phyloP scores from a whole-genome alignment of 2,113 vertebrate species.

The Parus major region DNA sequence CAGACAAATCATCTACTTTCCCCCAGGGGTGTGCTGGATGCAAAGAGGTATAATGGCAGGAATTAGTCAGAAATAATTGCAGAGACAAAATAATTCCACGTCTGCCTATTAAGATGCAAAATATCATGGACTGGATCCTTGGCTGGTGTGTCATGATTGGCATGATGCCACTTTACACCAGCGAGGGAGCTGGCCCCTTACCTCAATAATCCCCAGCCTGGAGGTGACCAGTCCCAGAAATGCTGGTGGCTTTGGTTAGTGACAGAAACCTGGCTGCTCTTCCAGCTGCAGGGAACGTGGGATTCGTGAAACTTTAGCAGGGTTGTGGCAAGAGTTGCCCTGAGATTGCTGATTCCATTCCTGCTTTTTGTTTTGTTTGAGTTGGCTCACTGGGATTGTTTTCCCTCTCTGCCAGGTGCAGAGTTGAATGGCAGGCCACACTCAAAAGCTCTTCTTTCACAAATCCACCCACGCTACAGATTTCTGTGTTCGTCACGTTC shows the following conservation, averaged over 20 bases:
- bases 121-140: neutral
- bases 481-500: constrained; percentile 66
- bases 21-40: neutral
- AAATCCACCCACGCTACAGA: constrained; percentile 68
- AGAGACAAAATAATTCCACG: neutral
- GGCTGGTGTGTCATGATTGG: neutral
- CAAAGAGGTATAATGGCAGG: neutral
- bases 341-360: constrained; percentile 64
- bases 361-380: constrained; percentile 65
- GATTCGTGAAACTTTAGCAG: constrained; percentile 49
- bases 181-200: neutral
- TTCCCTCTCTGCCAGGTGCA: constrained; percentile 69
- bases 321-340: constrained; percentile 59
- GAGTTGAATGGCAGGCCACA: constrained; percentile 72
- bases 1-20: neutral
- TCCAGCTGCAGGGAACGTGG: constrained; percentile 16
- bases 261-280: constrained; percentile 64
- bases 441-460: constrained; percentile 70
- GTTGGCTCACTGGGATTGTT: constrained; percentile 61
- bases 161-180: neutral
- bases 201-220: neutral
- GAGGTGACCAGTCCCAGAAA: neutral
- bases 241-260: constrained; percentile 4
- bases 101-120: constrained; percentile 4
- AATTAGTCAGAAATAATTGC: constrained; percentile 39